phyloP scores from a whole-genome alignment of 2,888 invertebrate species.

The Hydrotaea diabolus region DNA sequence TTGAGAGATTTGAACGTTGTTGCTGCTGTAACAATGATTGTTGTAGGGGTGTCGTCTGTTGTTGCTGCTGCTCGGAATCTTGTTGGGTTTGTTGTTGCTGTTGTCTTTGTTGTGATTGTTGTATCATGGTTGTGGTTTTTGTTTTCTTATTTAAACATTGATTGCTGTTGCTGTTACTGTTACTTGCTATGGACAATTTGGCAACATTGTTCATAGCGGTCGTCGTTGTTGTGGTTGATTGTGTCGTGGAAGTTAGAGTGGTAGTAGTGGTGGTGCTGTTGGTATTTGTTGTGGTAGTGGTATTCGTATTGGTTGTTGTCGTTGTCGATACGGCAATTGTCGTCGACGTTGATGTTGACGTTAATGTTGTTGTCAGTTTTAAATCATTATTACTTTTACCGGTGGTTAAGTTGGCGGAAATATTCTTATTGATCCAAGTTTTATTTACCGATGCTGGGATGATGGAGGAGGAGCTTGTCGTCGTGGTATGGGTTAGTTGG shows the following conservation, averaged over 20 bases:
- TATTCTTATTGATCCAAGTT: constrained; percentile 37
- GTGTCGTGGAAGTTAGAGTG: constrained; percentile 58
- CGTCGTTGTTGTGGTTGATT: constrained; percentile 58
- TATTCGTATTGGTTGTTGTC: constrained; percentile 51
- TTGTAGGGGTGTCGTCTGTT: constrained; percentile 61
- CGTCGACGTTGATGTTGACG: background rate
- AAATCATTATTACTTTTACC: constrained; percentile 58
- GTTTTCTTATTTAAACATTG: constrained; percentile 53
- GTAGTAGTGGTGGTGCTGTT: constrained; percentile 44
- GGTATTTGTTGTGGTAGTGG: constrained; percentile 54
- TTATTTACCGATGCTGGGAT: constrained; percentile 15
- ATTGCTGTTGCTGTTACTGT: constrained; percentile 46
- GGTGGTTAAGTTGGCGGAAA: constrained; percentile 35
- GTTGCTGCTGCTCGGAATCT: constrained; percentile 47
- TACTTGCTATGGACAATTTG: constrained; percentile 31
- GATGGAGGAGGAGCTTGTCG: constrained; percentile 37
- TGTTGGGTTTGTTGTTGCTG: constrained; percentile 57
- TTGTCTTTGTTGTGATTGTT: constrained; percentile 57
- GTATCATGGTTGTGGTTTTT: constrained; percentile 63
- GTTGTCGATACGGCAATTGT: constrained; percentile 14
- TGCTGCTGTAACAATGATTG: constrained; percentile 59
- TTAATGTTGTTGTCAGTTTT: constrained; percentile 43
- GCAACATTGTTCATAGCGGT: constrained; percentile 39
- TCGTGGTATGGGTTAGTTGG: constrained; percentile 51
- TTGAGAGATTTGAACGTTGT: constrained; percentile 47